Evolutionary conservation across 64 coral and sea anemone genomes (phyloP), one percentile per base, ranked within the genome.

Genomic region (Anthopleura sola): DNA sequence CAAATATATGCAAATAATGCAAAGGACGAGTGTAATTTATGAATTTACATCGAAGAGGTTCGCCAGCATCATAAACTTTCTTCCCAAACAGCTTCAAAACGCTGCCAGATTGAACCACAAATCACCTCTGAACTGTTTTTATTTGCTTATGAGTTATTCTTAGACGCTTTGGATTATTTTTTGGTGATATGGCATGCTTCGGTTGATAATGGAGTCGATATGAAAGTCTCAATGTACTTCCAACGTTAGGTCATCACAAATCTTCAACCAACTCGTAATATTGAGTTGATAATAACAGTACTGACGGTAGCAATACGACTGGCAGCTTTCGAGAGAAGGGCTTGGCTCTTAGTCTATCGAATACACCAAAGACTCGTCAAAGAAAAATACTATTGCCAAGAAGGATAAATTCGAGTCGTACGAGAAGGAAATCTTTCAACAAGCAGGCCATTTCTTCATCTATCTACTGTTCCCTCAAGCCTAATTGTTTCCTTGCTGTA

Each of bases 121-220:
- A n/a, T 33, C 11, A 28, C 3, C 28, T 71, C n/a, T 36, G 12
- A 2, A 71, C 31, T 34, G 8, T 28, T 32, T 71, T 34, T 31
- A 8, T 71, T 71, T 71, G 13, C 1, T 71, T 16, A 14, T 12
- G 12, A 34, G 16, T 71, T 36, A 29, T 71, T 32, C 28, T 34
- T 8, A 34, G n/a, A 71, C 66, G 15, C n/a, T 0, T 2, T 71
- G 66, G 31, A 34, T 32, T 15, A 12, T 32, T 71, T 71, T 71
- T 5, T 71, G 31, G 0, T 71, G 66, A 14, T 34, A 71, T 34
- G 31, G 4, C 13, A 71, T 15, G 0, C 7, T 32, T 8, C 1
- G 66, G 28, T 71, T 34, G 66, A 71, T 71, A 71, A 71, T 71
- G 66, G 66, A 71, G 66, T 71, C 66, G 28, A 71, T 16, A 71